A percentile compares a stretch with the other conserved stretches of the same genome.
Evolutionary conservation across 2,113 vertebrate species (phyloP).

Genomic region (Thalassarche chlororhynchos): DNA sequence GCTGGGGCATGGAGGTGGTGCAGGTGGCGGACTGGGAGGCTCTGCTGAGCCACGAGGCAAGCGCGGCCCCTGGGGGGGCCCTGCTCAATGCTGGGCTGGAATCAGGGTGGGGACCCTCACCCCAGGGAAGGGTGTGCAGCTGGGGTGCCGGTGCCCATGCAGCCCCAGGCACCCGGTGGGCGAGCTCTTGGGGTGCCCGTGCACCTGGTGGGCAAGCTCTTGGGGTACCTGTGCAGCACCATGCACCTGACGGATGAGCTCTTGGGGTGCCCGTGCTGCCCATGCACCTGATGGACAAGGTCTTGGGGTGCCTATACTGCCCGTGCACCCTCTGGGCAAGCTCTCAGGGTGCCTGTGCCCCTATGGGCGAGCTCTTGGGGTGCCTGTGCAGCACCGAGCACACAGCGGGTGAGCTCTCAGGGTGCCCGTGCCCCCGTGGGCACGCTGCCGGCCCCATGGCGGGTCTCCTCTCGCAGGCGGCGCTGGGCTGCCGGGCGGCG

Average conservation of each 20-base stretch:
- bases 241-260: neutral
- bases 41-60: conserved; percentile 77
- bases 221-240: neutral
- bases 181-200: neutral
- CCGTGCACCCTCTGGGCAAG: fast-evolving
- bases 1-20: conserved; percentile 75
- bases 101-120: fast-evolving
- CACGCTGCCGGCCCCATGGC: fast-evolving
- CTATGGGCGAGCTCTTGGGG: neutral
- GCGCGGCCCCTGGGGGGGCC: fast-evolving
- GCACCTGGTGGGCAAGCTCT: fast-evolving
- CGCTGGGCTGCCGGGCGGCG: conserved; percentile 79
- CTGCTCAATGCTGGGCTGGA: neutral
- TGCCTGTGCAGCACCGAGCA: too few species aligned
- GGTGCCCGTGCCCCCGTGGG: neutral
- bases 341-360: too few species aligned
- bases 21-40: conserved; percentile 74
- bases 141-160: fast-evolving
- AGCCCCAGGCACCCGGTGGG: fast-evolving
- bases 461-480: conserved; percentile 58
- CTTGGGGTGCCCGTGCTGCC: neutral
- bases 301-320: neutral
- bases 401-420: neutral
- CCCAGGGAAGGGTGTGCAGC: fast-evolving
- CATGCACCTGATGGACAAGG: fast-evolving